Conservation (phyloP, 92 coral and sea anemone genomes). For the Isaurus tuberculatus region DNA sequence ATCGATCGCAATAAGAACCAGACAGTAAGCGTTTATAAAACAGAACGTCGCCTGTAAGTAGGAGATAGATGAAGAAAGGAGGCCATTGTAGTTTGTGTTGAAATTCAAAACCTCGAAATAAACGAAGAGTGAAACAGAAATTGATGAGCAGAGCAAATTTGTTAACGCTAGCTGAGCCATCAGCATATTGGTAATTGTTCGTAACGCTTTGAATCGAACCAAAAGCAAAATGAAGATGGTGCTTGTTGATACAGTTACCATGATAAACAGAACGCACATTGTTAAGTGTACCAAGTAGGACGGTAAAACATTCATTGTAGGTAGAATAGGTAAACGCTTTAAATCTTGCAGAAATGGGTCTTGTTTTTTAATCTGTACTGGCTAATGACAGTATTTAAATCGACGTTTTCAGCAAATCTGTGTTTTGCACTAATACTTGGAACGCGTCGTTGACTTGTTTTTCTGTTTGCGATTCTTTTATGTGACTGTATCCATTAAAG, state of each 20-base stretch:
- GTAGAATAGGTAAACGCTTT: background rate
- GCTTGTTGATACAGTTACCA: background rate
- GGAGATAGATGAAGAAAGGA: background rate
- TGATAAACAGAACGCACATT: background rate
- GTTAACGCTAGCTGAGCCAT: constrained; percentile 6
- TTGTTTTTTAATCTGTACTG: background rate
- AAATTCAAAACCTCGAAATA: background rate
- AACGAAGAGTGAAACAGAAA: constrained; percentile 3
- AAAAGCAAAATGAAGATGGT: background rate
- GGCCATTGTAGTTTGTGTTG: background rate
- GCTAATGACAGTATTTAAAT: background rate
- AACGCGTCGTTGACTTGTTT: background rate
- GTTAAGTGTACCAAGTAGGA: background rate
- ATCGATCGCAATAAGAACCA: background rate
- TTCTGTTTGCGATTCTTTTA: background rate
- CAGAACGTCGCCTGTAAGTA: background rate
- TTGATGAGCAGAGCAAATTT: constrained; percentile 13
- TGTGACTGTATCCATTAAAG: background rate
- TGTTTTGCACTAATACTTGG: background rate
- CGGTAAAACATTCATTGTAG: background rate
- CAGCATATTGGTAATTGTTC: constrained; percentile 20
- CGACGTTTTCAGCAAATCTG: background rate
- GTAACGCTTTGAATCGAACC: constrained; percentile 18
- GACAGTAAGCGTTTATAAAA: background rate
- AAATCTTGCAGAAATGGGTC: background rate